These are phyloP conservation scores for Chaetura pelagica DNA, from an alignment of 2,113 vertebrate species.

Conservation along the genomic window DNA sequence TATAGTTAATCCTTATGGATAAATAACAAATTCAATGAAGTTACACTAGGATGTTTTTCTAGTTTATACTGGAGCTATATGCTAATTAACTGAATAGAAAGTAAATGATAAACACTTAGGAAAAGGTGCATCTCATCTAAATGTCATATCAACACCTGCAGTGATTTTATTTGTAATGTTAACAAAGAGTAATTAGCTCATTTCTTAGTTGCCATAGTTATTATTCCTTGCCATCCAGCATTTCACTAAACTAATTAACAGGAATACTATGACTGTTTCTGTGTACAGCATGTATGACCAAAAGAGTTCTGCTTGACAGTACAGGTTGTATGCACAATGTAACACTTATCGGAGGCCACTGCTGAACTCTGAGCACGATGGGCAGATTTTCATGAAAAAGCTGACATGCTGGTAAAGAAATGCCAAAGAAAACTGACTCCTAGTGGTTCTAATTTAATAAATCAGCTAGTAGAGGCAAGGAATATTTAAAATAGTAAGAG, in stretches of 20 bases:
- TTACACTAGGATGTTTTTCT: neutral
- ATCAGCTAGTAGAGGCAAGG: neutral
- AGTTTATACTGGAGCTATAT: neutral
- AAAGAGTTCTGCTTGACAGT: neutral
- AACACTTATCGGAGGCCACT: neutral
- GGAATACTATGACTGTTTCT: neutral
- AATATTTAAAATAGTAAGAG: neutral
- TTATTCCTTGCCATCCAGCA: constrained; percentile 16
- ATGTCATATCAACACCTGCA: neutral
- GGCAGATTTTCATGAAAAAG: neutral
- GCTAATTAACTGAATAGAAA: neutral
- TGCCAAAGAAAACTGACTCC: neutral
- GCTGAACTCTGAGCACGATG: neutral
- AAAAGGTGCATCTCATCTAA: neutral
- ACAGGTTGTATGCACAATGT: neutral
- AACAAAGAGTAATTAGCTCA: constrained; percentile 27
- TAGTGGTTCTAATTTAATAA: neutral
- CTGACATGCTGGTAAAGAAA: neutral
- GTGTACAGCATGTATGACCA: neutral
- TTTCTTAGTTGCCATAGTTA: constrained; percentile 62
- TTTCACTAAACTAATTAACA: constrained; percentile 42
- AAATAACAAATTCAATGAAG: neutral
- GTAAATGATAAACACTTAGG: neutral
- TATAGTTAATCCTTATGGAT: neutral
- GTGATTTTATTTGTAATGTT: constrained; percentile 42